Percentiles rank a stretch among this genome's conserved stretches.
Conservation (phyloP, 2,797 vertebrate species). For the Sebastes wilsoni region DNA sequence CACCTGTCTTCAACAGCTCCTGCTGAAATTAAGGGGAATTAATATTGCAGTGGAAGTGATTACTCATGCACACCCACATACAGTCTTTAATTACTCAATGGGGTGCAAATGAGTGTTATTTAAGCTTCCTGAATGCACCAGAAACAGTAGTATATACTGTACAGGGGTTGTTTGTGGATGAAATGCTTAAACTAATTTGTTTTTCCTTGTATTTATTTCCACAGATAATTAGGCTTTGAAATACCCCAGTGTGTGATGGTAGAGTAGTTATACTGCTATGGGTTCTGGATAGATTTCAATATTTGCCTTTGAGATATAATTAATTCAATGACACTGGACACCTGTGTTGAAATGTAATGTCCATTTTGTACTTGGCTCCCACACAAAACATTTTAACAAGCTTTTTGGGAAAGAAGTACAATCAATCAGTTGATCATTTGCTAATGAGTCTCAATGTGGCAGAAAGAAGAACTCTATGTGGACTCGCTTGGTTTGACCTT, state of each 20-base stretch:
- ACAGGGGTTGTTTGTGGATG: neutral
- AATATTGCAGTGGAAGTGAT: constrained; percentile 12
- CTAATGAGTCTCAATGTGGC: neutral
- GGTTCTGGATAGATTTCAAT: neutral
- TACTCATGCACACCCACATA: neutral
- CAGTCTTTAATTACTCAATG: constrained; percentile 6
- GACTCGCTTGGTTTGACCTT: neutral
- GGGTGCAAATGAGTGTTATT: neutral
- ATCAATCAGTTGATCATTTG: neutral
- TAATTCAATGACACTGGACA: neutral
- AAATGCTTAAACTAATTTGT: neutral
- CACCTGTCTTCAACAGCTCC: constrained; percentile 7
- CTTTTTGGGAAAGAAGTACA: neutral
- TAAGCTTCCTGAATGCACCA: neutral
- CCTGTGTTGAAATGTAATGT: neutral
- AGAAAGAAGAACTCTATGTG: neutral
- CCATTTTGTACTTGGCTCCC: neutral
- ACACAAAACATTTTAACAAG: neutral
- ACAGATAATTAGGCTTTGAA: neutral
- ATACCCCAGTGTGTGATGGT: neutral
- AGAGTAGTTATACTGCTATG: neutral
- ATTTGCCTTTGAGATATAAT: neutral
- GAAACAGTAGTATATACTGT: neutral
- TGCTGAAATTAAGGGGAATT: neutral
- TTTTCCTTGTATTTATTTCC: neutral